A percentile compares a stretch with the other conserved stretches of the same genome.
Conservation (phyloP, 2,888 invertebrate species). For the Lamproptera curius region DNA sequence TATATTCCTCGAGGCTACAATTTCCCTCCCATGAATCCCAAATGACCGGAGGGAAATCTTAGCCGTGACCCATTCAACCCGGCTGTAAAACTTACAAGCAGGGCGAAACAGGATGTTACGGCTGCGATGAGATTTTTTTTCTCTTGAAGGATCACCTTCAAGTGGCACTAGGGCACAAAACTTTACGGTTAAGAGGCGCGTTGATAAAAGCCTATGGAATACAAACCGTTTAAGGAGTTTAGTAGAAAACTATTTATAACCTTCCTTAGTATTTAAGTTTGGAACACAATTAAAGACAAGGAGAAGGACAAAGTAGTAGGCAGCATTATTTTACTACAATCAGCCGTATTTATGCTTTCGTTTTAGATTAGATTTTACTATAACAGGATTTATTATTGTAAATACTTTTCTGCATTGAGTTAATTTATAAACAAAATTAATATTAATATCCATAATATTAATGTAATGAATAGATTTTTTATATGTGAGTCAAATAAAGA, state of each 20-base stretch:
- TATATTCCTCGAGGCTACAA: conserved; percentile 74
- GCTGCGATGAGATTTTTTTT: conserved; percentile 31
- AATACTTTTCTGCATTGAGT: too few relatives aligned
- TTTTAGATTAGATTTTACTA: too few relatives aligned
- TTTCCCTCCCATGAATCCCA: conserved; percentile 75
- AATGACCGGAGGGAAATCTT: conserved; percentile 78
- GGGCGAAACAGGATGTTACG: conserved; percentile 30
- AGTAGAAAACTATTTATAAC: conserved; percentile 11
- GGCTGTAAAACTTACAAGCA: conserved; percentile 46
- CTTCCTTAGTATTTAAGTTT: not conserved
- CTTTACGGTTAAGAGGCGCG: conserved; percentile 12
- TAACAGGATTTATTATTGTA: too few relatives aligned
- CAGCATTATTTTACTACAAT: too few relatives aligned
- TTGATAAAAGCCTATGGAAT: conserved; percentile 2
- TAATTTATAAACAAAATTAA: too few relatives aligned
- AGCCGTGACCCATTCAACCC: conserved; percentile 74
- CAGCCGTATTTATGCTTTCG: too few relatives aligned
- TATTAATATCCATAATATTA: too few relatives aligned
- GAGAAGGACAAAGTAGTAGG: too few relatives aligned
- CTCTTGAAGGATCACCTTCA: conserved; percentile 9
- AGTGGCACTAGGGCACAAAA: conserved; percentile 19
- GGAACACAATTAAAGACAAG: too few relatives aligned
- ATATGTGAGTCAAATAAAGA: too few relatives aligned
- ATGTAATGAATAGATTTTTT: too few relatives aligned
- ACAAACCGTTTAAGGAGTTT: conserved; percentile 7